These are phyloP conservation scores for Eospalax fontanierii DNA, from an alignment of 2,797 vertebrate genomes.

Conservation along the genomic window DNA sequence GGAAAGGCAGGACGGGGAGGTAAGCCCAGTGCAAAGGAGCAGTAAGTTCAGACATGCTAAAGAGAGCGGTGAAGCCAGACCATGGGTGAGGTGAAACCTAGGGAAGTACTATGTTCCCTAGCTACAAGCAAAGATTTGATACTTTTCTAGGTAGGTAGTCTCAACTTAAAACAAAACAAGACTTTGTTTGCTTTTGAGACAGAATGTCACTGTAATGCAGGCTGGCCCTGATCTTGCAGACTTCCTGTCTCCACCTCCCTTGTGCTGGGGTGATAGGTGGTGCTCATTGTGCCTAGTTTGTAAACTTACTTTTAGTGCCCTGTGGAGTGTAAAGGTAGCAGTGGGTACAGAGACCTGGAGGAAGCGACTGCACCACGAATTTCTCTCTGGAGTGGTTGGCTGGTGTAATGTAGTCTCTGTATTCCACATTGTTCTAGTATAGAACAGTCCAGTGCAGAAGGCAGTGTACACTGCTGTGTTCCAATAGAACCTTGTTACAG, in stretches of 20 bases:
- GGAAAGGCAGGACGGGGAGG: background rate
- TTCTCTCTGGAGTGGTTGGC: background rate
- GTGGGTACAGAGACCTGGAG: background rate
- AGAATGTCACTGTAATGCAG: background rate
- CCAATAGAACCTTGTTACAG: background rate
- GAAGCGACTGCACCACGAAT: background rate
- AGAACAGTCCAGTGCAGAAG: background rate
- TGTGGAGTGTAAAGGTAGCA: background rate
- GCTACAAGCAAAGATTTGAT: background rate
- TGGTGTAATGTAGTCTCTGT: background rate
- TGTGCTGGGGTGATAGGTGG: background rate
- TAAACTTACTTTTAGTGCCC: background rate
- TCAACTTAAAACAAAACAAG: background rate
- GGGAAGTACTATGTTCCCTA: background rate
- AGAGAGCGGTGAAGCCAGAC: background rate
- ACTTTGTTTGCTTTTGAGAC: background rate
- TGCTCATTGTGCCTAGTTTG: background rate
- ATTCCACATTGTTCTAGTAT: background rate
- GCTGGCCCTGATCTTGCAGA: background rate
- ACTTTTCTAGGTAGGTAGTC: background rate
- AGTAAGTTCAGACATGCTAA: background rate
- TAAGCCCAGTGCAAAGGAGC: background rate
- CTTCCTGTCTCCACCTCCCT: background rate
- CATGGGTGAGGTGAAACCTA: background rate
- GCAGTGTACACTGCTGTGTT: background rate